Percentiles rank a stretch among this genome's conserved stretches.
These are phyloP conservation scores for rat (Rattus norvegicus) DNA, from an alignment of 2,113 vertebrate species.

Conservation along the genomic window GRCr8 NC_086033.1:82129001-82129500, in stretches of 20 bases:
- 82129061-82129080: background rate
- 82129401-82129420: too few relatives aligned
- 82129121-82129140: background rate
- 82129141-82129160: background rate
- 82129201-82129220: background rate
- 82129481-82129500: background rate
- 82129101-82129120: background rate
- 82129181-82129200: background rate
- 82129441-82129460: too few relatives aligned
- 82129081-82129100: background rate
- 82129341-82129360: too few relatives aligned
- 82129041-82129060: background rate
- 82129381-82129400: too few relatives aligned
- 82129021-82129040: background rate
- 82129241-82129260: too few relatives aligned
- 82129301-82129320: too few relatives aligned
- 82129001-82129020: background rate
- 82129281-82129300: too few relatives aligned
- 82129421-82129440: too few relatives aligned
- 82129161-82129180: background rate
- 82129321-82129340: too few relatives aligned
- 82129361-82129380: too few relatives aligned
- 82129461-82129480: background rate
- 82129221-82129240: too few relatives aligned
- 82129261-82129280: too few relatives aligned